Conservation (phyloP, 2,888 invertebrate genomes). For the Agrypnus murinus region DNA sequence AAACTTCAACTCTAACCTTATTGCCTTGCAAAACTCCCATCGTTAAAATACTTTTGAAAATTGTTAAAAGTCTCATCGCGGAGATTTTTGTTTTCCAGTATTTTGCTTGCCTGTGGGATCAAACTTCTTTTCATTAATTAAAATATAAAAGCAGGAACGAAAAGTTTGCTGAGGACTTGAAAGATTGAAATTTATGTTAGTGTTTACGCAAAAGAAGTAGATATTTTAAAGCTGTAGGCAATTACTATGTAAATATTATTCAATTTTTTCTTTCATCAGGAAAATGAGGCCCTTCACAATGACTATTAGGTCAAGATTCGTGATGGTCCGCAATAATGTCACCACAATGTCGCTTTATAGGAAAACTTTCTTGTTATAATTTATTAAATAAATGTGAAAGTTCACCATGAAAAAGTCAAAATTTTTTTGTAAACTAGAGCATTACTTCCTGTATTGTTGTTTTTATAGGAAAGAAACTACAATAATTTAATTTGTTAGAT, state of each 20-base stretch:
- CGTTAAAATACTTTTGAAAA: constrained; percentile 17
- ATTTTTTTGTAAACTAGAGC: constrained; percentile 18
- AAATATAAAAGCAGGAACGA: no score
- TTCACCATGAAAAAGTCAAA: neutral
- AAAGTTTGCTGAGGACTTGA: no score
- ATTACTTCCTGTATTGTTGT: neutral
- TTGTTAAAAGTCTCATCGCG: neutral
- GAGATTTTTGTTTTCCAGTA: no score
- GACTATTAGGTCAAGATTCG: constrained; percentile 17
- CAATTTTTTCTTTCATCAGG: no score
- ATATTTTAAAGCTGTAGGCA: no score
- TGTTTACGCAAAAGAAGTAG: no score
- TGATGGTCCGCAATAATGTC: neutral
- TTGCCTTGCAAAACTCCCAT: constrained; percentile 11
- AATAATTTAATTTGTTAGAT: neutral
- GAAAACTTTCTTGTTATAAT: constrained; percentile 12
- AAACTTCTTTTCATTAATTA: no score
- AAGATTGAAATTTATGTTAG: no score
- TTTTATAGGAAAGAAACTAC: neutral
- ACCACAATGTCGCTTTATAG: neutral
- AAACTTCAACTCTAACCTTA: constrained; percentile 13
- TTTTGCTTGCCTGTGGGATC: no score
- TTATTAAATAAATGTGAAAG: constrained; percentile 16
- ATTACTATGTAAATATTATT: no score
- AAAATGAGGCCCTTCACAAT: no score